phyloP scores from a whole-genome alignment of 2,113 vertebrate genomes.

The Seriola dumerili region DNA sequence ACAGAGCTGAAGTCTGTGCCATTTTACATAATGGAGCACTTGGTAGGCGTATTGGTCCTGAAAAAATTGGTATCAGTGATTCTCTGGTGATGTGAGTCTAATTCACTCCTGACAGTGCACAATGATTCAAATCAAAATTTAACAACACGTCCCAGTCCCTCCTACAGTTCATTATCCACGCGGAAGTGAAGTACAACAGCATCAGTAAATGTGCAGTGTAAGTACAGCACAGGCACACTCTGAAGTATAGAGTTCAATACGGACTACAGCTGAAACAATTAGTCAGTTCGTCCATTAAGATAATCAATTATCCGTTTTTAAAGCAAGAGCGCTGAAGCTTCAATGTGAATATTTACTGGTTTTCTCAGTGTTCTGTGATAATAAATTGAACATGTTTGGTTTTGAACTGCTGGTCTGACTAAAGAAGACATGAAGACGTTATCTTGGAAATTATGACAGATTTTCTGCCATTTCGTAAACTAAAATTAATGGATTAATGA shows the following conservation, averaged over 20 bases:
- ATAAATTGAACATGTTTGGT: background rate
- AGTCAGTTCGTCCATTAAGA: no score
- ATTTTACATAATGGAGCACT: background rate
- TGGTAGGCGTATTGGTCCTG: background rate
- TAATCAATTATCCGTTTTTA: no score
- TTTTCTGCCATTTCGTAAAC: no score
- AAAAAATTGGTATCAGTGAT: background rate
- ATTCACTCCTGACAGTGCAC: background rate
- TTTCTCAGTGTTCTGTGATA: no score
- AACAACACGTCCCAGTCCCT: background rate
- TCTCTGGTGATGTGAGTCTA: conserved; percentile 8
- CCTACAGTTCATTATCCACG: background rate
- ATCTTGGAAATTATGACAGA: no score
- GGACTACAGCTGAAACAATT: no score
- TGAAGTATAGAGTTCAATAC: no score
- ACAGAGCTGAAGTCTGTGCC: background rate
- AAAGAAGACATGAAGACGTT: no score
- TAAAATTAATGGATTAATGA: background rate
- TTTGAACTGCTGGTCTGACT: no score
- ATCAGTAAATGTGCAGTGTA: background rate
- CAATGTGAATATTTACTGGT: no score
- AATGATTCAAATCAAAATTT: background rate
- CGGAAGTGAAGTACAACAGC: background rate
- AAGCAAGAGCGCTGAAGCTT: no score
- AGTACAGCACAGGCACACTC: no score